Evolutionary conservation across 1,140 invertebrate genomes (phyloP).

Genomic region (Aphidius gifuensis): DNA sequence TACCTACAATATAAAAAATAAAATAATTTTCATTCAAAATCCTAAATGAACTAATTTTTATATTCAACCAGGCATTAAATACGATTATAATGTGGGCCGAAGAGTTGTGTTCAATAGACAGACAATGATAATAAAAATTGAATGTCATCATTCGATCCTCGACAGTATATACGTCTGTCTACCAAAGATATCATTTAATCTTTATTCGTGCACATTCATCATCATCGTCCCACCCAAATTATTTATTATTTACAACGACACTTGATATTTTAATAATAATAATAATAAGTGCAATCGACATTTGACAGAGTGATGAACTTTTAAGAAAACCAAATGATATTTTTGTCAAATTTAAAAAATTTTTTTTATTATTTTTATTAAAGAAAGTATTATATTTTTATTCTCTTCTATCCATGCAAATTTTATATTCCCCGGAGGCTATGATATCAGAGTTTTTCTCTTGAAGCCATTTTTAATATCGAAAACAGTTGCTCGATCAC

Average conservation of each 20-base stretch:
- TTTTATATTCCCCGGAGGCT: slow-evolving; percentile 12
- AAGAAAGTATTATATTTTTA: too few species aligned
- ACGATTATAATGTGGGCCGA: slow-evolving; percentile 32
- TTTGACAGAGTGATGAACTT: too few species aligned
- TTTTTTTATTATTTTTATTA: too few species aligned
- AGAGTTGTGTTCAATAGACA: neutral
- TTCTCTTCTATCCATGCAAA: slow-evolving; percentile 15
- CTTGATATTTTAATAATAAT: too few species aligned
- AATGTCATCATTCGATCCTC: slow-evolving; percentile 34
- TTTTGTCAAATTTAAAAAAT: too few species aligned
- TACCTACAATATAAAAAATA: too few species aligned
- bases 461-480: slow-evolving; percentile 38
- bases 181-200: slow-evolving; percentile 34
- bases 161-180: slow-evolving; percentile 29
- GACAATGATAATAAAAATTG: slow-evolving; percentile 16
- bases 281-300: too few species aligned
- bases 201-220: slow-evolving; percentile 12
- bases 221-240: slow-evolving; percentile 8
- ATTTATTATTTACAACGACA: neutral
- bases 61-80: slow-evolving; percentile 35
- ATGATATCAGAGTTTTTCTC: slow-evolving; percentile 35
- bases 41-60: slow-evolving; percentile 38
- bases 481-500: slow-evolving; percentile 35
- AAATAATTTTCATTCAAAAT: slow-evolving; percentile 5
- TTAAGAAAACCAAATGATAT: too few species aligned